These are phyloP conservation scores for Laticauda laticaudata DNA, from an alignment of 2,113 vertebrate genomes.

Conservation along the genomic window DNA sequence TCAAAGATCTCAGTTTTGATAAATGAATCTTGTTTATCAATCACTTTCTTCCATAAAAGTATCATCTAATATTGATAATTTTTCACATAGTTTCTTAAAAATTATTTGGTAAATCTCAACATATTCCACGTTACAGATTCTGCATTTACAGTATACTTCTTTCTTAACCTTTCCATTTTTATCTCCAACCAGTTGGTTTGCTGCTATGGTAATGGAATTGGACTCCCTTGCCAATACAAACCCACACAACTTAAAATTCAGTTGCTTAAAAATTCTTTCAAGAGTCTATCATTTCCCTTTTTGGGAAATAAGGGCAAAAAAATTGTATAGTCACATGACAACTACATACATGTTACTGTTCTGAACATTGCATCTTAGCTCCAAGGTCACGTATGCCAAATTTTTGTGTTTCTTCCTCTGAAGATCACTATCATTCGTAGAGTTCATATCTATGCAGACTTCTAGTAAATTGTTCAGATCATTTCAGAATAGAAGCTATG, in stretches of 20 bases:
- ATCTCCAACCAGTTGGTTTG: not conserved
- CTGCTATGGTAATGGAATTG: not conserved
- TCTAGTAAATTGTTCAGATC: not conserved
- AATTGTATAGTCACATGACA: not conserved
- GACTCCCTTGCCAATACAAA: not conserved
- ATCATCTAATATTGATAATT: not conserved
- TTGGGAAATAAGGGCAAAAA: not conserved
- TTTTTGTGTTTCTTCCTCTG: not conserved
- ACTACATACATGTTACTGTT: not conserved
- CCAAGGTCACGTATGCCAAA: not conserved
- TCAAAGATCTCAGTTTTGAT: not conserved
- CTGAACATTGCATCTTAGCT: not conserved
- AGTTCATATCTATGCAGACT: not conserved
- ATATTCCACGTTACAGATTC: not conserved
- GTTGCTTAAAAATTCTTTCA: not conserved
- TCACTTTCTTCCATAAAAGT: not conserved
- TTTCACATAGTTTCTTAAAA: not conserved
- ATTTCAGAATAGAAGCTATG: not conserved
- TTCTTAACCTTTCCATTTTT: not conserved
- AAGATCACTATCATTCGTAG: slow-evolving; percentile 15
- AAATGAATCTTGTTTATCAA: not conserved
- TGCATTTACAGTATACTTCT: not conserved
- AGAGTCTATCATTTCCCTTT: not conserved
- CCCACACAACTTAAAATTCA: not conserved
- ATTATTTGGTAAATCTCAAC: not conserved